Conservation (phyloP, 2,888 invertebrate genomes). For the Norana najaformis region DNA sequence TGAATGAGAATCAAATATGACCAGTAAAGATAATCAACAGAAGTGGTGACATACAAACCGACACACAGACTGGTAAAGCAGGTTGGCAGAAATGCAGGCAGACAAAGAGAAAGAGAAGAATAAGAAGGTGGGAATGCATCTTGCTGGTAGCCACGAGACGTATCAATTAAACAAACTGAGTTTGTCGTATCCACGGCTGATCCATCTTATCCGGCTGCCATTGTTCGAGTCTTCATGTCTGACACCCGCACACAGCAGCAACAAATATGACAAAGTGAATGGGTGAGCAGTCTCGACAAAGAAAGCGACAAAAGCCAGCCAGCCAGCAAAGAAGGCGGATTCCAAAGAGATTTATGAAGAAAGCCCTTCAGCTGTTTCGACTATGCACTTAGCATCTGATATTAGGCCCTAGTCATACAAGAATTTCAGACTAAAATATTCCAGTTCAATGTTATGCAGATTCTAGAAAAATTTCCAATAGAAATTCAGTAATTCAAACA, state of each 20-base stretch:
- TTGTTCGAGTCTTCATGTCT: background rate
- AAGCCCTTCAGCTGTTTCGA: background rate
- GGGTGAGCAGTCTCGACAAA: background rate
- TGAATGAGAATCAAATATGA: background rate
- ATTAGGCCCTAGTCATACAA: background rate
- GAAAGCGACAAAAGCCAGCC: background rate
- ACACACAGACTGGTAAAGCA: background rate
- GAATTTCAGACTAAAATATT: background rate
- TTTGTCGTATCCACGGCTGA: background rate
- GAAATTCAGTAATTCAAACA: background rate
- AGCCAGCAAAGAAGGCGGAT: background rate
- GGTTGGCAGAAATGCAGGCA: background rate
- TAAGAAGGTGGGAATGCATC: background rate
- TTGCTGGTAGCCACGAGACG: background rate
- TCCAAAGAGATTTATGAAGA: background rate
- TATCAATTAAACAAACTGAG: slow-evolving; percentile 7
- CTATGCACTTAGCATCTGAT: background rate
- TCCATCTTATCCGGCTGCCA: slow-evolving; percentile 13
- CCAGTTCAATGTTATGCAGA: background rate
- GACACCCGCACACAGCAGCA: background rate
- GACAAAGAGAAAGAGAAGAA: background rate
- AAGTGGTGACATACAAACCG: background rate
- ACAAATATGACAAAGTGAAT: background rate
- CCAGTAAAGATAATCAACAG: background rate
- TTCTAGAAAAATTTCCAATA: background rate